Conservation (phyloP, 2,888 invertebrate species). For the Didymodactylos carnosus region DNA sequence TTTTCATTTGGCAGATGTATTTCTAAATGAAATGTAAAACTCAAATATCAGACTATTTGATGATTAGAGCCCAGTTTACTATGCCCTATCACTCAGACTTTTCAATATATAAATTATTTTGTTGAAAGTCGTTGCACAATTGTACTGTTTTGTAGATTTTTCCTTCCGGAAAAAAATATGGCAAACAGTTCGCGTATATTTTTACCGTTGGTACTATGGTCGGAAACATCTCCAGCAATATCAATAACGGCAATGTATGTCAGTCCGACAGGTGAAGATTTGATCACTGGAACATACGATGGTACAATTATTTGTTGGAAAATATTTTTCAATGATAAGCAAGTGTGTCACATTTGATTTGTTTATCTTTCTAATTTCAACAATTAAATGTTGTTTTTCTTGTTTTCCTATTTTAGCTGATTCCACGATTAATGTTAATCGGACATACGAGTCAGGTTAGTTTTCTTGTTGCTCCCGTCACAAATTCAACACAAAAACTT, state of each 20-base stretch:
- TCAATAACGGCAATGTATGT: background rate
- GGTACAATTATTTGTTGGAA: background rate
- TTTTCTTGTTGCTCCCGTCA: background rate
- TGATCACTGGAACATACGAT: background rate
- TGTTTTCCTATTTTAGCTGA: background rate
- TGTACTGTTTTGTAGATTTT: background rate
- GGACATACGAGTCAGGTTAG: background rate
- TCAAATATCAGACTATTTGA: no score
- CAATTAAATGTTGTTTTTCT: no score
- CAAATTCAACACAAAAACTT: background rate
- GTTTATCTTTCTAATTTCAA: background rate
- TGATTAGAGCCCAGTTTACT: no score
- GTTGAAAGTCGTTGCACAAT: no score
- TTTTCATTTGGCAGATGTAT: no score
- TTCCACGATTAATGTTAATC: background rate
- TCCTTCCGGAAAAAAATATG: background rate
- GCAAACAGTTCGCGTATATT: background rate
- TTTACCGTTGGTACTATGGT: background rate
- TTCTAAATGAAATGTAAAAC: no score
- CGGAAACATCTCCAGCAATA: background rate
- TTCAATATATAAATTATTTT: no score
- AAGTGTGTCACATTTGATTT: background rate
- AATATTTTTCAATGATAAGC: background rate
- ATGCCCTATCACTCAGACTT: no score
- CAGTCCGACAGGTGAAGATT: background rate